These are phyloP conservation scores for Tetragonula clypearis DNA, from an alignment of 1,140 invertebrate genomes.

Conservation along the genomic window DNA sequence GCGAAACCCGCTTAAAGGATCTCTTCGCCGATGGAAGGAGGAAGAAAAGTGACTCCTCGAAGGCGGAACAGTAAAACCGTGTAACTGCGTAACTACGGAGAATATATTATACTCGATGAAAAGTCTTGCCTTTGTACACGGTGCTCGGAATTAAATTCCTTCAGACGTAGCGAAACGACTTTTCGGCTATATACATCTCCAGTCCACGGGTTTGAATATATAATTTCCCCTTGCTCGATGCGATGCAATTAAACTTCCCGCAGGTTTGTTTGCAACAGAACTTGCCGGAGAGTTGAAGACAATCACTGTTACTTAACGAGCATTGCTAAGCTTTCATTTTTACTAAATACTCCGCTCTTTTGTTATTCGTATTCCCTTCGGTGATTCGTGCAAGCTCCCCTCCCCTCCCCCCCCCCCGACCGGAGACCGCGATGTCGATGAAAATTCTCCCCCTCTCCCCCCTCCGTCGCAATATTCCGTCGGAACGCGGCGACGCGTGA, in stretches of 20 bases:
- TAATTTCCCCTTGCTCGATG: not conserved
- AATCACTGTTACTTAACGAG: not conserved
- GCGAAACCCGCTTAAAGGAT: no score
- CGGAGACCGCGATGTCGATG: not conserved
- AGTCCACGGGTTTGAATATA: not conserved
- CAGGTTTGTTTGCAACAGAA: not conserved
- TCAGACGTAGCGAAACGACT: not conserved
- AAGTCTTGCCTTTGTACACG: no score
- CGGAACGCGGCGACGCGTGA: constrained; percentile 30
- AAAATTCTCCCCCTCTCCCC: not conserved
- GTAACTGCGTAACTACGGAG: no score
- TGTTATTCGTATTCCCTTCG: constrained; percentile 8
- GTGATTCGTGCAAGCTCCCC: not conserved
- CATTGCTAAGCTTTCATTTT: constrained; percentile 6
- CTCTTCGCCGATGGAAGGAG: no score
- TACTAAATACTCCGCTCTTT: not conserved
- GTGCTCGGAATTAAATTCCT: not conserved
- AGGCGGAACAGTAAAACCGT: no score
- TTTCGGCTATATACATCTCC: not conserved
- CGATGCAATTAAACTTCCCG: not conserved
- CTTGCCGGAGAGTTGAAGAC: not conserved
- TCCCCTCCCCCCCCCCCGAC: rapidly evolving
- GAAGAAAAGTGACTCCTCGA: no score
- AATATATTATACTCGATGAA: no score
- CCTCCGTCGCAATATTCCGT: constrained; percentile 2